Conservation (phyloP, 2,113 vertebrate species). For the zebrafish (Danio rerio) region DNA sequence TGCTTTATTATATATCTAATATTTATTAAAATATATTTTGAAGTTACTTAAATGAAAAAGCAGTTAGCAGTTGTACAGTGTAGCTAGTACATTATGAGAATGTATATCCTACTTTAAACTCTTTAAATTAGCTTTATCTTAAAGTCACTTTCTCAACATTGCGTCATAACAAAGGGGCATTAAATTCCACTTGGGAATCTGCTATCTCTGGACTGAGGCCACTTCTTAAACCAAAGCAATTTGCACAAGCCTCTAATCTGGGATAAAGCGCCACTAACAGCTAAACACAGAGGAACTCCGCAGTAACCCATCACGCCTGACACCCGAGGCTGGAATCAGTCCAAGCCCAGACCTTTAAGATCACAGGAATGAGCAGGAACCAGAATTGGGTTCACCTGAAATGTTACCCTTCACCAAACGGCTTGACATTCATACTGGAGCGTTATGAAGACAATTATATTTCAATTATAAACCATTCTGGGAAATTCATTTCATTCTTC, state of each 20-base stretch:
- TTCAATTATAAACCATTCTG: constrained; percentile 8
- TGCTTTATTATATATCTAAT: neutral
- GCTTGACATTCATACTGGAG: neutral
- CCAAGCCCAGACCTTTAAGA: neutral
- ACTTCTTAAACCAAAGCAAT: constrained; percentile 25
- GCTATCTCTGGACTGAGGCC: constrained; percentile 8
- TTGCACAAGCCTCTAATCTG: constrained; percentile 30
- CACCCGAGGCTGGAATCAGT: constrained; percentile 4
- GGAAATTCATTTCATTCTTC: neutral
- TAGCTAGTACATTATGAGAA: neutral
- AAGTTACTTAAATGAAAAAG: neutral
- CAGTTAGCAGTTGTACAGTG: neutral
- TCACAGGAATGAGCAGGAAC: neutral
- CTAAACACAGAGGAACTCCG: constrained; percentile 8
- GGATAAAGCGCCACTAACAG: neutral
- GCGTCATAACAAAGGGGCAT: neutral
- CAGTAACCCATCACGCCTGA: neutral
- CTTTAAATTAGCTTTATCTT: neutral
- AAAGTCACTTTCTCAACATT: constrained; percentile 1
- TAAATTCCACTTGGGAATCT: neutral
- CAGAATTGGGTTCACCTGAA: neutral
- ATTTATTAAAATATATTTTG: neutral
- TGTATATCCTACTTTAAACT: neutral
- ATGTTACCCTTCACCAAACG: neutral
- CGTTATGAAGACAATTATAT: constrained; percentile 5